Base-by-base conservation (phyloP, 2,797 vertebrate genomes). In the Toxotes lorentzi region DNA sequence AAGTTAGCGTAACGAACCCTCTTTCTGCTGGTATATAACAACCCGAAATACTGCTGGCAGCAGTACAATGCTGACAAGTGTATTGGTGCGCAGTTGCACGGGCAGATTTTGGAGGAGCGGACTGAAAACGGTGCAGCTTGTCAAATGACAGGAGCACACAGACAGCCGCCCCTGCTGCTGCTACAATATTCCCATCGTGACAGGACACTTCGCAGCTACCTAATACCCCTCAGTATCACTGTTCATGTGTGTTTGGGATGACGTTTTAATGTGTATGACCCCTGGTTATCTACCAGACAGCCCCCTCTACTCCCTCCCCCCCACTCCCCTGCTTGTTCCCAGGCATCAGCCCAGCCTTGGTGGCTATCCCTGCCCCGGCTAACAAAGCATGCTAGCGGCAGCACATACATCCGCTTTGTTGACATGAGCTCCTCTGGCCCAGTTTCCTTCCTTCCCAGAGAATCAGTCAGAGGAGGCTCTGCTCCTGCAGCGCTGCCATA, bases 371-470 rank as follows among this genome's bases (percentile, higher is more conserved):
- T 80, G 83, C 80, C 71, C 75, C 66, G 86, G 92, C 92, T 93
- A 94, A 93, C 90, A 94, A 91, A 93, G 91, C 91, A 81, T 85
- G 91, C 94, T 94, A 94, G 69, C 88, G 54, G 80, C 78, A 35
- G 76, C 86, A 34, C 89, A 81, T 58, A 88, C 86, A 91, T 93
- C 93, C 93, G 94, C 92, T 93, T 92, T 93, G 94, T 94, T 94
- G 94, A 94, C 93, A 93, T 91, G 89, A 80, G 72, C 88, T 84
- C 85, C 77, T 68, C 86, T 81, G 89, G 73, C 91, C 88, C 87
- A 76, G 23, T 88, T 91, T 91, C 88, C 89, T 87, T 81, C 63
- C 79, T 34, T 76, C 81, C 57, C 70, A 27, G 69, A 67, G 45
- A 70, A 27, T 47, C 84, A 30, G 32, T 35, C 45, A 62, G 14